Conservation (phyloP, 2,113 vertebrate species). For the Halichoeres trimaculatus region DNA sequence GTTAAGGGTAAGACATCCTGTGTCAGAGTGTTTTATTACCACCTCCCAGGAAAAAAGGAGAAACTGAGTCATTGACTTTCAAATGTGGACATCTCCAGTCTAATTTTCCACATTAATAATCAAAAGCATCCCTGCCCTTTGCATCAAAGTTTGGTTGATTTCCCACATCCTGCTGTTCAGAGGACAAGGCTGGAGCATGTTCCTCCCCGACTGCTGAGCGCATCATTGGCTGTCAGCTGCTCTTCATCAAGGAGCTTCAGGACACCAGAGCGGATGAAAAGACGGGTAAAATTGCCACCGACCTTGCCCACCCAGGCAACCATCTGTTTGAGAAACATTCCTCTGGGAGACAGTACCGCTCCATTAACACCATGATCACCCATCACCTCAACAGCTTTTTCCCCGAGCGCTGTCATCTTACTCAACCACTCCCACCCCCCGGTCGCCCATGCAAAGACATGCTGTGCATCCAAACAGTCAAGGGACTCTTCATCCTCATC, state of each 20-base stretch:
- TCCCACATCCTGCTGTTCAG: slow-evolving; percentile 37
- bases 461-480: slow-evolving; percentile 17
- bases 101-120: slow-evolving; percentile 34
- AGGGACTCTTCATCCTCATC: slow-evolving; percentile 33
- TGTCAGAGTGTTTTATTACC: neutral
- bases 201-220: slow-evolving; percentile 43
- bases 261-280: slow-evolving; percentile 46
- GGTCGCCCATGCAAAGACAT: slow-evolving; percentile 32
- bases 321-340: slow-evolving; percentile 69
- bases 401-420: slow-evolving; percentile 50
- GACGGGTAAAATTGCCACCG: slow-evolving; percentile 46
- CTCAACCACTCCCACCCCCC: slow-evolving; percentile 27
- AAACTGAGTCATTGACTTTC: slow-evolving; percentile 12
- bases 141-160: slow-evolving; percentile 39
- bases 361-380: slow-evolving; percentile 71
- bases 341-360: slow-evolving; percentile 54
- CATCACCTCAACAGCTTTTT: slow-evolving; percentile 59
- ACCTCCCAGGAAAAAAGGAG: neutral
- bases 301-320: slow-evolving; percentile 59
- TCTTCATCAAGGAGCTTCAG: slow-evolving; percentile 61
- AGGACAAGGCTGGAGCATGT: slow-evolving; percentile 44
- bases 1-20: neutral
- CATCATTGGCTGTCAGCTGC: slow-evolving; percentile 62
- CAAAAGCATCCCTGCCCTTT: slow-evolving; percentile 23
- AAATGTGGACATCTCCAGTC: slow-evolving; percentile 16